Evolutionary conservation across 2,113 vertebrate species (phyloP), one percentile per base, ranked within the genome.

Genomic region (Gavia stellata): DNA sequence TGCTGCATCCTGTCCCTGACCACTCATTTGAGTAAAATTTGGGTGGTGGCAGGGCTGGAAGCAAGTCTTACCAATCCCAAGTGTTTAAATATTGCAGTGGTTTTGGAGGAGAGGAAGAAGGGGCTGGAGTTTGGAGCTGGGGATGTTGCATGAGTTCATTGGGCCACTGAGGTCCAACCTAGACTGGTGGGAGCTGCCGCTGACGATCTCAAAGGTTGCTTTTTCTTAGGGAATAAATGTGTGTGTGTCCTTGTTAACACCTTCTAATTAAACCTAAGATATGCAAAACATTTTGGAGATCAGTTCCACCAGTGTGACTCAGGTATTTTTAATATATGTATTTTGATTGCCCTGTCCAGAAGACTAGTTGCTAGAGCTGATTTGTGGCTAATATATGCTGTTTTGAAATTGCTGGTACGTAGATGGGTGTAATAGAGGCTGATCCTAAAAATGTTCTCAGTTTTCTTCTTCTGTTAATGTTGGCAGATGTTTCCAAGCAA

Each of bases 401-500:
- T 40, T 94, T 81, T 79, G 84, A 95, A 95, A 92, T 72, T 79
- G 73, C 70, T 81, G 52, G 36, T 91, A 38, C n/a, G 16, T 53
- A 72, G 62, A 50, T 0, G 5, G 36, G 23, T 3, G 5, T 81
- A 82, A 45, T 45, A 63, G 62, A 89, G 33, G 23, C n/a, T 65
- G 61, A 77, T 92, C 84, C 81, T 89, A 55, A 92, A 92, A 84
- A 77, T 73, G 36, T 82, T 97, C 87, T 72, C 19, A 19, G 15
- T 90, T 94, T 87, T 91, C 24, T 74, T 50, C 67, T 71, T 91
- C 59, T 38, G 61, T 94, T 97, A 53, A 73, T 44, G 26, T 87
- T 95, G 86, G 81, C 70, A 94, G 81, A 80, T 95, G 83, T 92
- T 96, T 84, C 70, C 36, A 80, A 89, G 81, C 25, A 62, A 58